Percentiles rank a stretch among this genome's conserved stretches.
Evolutionary conservation across 2,888 invertebrate species (phyloP).

Genomic region (Plagiodera versicolora): DNA sequence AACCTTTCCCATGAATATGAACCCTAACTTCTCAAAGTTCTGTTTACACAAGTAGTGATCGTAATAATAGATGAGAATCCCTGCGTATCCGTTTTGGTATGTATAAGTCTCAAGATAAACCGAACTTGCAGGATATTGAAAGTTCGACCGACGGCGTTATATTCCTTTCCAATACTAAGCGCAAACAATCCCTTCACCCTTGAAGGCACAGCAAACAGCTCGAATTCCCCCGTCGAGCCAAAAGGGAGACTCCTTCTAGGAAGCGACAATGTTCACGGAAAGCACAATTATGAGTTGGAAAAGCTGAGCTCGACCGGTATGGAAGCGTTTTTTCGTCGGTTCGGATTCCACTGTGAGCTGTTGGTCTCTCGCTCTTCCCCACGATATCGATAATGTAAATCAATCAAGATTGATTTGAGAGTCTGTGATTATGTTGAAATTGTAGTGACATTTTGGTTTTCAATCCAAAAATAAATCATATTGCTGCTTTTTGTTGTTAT

Average conservation of each 20-base stretch:
- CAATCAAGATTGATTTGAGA: no score
- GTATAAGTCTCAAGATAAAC: background rate
- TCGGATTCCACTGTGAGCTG: no score
- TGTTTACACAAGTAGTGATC: no score
- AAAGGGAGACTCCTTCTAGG: background rate
- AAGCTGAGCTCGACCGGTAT: background rate
- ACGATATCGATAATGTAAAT: no score
- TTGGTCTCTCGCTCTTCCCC: no score
- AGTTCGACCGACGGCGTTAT: constrained; percentile 11
- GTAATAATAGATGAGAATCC: background rate
- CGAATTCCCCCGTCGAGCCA: constrained; percentile 27
- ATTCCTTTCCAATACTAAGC: constrained; percentile 33
- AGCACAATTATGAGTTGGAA: constrained; percentile 23
- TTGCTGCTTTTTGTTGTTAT: no score
- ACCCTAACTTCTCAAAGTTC: no score
- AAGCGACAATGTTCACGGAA: constrained; percentile 20
- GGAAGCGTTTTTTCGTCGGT: no score
- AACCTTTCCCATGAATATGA: no score
- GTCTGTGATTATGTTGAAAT: no score
- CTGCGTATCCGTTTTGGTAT: background rate
- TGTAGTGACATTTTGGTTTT: no score
- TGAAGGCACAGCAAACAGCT: constrained; percentile 33
- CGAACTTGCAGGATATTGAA: background rate
- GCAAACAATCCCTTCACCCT: constrained; percentile 33
- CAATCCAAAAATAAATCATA: no score